A percentile compares a stretch with the other conserved stretches of the same genome.
phyloP scores from a whole-genome alignment of 2,888 invertebrate species.

The Hypomecis atomaria region DNA sequence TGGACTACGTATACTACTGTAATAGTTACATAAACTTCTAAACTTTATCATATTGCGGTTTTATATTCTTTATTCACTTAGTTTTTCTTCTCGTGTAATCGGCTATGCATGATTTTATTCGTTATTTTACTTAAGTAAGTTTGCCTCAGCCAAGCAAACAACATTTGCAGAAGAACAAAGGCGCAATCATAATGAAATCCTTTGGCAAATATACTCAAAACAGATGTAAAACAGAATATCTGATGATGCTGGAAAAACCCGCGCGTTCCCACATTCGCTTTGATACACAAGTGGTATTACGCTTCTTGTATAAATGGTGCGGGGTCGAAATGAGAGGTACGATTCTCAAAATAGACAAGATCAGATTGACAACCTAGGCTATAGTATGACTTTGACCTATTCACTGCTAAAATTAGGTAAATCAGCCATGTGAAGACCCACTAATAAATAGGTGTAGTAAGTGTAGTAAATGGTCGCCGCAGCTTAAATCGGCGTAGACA shows the following conservation, averaged over 20 bases:
- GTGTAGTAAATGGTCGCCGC: too few species aligned
- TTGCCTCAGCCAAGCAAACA: conserved; percentile 12
- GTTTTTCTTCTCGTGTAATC: too few species aligned
- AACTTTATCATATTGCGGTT: too few species aligned
- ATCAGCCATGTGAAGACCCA: too few species aligned
- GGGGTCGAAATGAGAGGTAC: conserved; percentile 68
- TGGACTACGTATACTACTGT: too few species aligned
- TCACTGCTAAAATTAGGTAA: too few species aligned
- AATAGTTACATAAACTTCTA: too few species aligned
- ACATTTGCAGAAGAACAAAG: conserved; percentile 26
- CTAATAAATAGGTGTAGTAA: too few species aligned
- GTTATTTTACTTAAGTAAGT: conserved; percentile 1
- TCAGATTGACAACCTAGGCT: not conserved
- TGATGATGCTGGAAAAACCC: conserved; percentile 33
- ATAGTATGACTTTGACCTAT: too few species aligned
- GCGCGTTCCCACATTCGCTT: conserved; percentile 35
- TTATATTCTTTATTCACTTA: too few species aligned
- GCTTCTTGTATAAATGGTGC: conserved; percentile 73
- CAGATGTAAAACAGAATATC: conserved; percentile 34
- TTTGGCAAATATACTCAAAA: conserved; percentile 24
- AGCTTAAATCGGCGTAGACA: too few species aligned
- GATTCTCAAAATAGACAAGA: not conserved
- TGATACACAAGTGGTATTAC: conserved; percentile 56
- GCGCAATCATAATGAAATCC: conserved; percentile 25
- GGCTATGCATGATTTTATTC: not conserved